Percentiles rank a stretch among this genome's conserved stretches.
Conservation (phyloP, 1,140 invertebrate genomes). For the Eulimnadia texana region DNA sequence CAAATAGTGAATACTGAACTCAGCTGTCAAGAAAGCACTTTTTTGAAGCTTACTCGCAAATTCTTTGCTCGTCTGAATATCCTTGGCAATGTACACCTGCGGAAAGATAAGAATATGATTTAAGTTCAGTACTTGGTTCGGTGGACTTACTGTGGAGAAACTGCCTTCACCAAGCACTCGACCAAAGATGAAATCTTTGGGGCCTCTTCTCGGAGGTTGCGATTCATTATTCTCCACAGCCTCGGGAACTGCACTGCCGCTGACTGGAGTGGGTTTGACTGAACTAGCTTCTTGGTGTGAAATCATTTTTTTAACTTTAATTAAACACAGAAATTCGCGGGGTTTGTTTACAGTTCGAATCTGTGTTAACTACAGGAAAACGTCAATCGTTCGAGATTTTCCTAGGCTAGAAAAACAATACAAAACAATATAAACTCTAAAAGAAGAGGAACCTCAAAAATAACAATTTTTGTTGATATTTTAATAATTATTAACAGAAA, state of each 20-base stretch:
- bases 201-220: conserved; percentile 40
- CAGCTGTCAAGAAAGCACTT: not conserved
- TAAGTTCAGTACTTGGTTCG: conserved; percentile 8
- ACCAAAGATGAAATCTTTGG: conserved; percentile 87
- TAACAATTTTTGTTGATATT: no score
- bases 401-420: no score
- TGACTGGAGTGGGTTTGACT: no score
- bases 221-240: not conserved
- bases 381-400: no score
- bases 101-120: conserved; percentile 17
- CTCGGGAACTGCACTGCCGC: not conserved
- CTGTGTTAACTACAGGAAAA: no score
- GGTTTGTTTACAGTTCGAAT: no score
- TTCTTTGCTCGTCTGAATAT: conserved; percentile 72
- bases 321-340: no score
- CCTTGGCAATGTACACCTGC: conserved; percentile 78
- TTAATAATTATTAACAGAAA: no score
- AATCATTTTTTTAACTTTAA: no score
- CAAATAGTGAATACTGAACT: conserved; percentile 10
- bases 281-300: no score
- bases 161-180: conserved; percentile 92
- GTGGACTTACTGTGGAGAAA: conserved; percentile 66
- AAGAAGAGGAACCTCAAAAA: no score
- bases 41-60: conserved; percentile 69
- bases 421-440: no score